Percentiles rank a stretch among this genome's conserved stretches.
phyloP scores from a whole-genome alignment of 2,113 vertebrate species.

The Gallinago jamesoni region DNA sequence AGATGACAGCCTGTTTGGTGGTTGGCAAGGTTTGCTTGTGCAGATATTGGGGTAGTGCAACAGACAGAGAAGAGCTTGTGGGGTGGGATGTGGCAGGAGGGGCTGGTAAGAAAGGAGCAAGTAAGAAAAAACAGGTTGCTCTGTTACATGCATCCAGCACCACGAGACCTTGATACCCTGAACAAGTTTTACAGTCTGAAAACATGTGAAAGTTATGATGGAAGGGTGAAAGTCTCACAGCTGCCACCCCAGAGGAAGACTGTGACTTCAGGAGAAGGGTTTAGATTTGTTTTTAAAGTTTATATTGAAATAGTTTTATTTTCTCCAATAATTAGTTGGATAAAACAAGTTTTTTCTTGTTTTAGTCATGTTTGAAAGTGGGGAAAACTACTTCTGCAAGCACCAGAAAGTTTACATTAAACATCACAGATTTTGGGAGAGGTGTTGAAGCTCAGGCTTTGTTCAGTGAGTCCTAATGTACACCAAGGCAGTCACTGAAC shows the following conservation, averaged over 20 bases:
- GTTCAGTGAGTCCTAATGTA: background rate
- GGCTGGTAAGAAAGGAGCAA: background rate
- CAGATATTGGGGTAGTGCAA: background rate
- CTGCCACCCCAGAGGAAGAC: background rate
- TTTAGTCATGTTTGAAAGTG: background rate
- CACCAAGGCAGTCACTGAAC: background rate
- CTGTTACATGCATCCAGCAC: background rate
- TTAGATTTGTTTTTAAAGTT: background rate
- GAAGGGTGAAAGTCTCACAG: background rate
- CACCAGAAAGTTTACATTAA: background rate
- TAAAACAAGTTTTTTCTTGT: background rate
- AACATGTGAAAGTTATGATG: rapidly evolving
- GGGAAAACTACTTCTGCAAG: background rate
- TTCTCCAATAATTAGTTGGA: background rate
- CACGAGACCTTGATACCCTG: background rate
- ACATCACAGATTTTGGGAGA: background rate
- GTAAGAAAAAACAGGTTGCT: background rate
- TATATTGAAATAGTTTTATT: background rate
- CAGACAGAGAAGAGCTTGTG: background rate
- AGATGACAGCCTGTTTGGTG: rapidly evolving
- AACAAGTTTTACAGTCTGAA: background rate
- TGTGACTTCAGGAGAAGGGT: background rate
- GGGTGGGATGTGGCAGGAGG: background rate
- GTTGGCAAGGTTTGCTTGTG: background rate
- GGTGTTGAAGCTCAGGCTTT: background rate